Evolutionary conservation across 2,113 vertebrate species (phyloP).

Genomic region (Meles meles): DNA sequence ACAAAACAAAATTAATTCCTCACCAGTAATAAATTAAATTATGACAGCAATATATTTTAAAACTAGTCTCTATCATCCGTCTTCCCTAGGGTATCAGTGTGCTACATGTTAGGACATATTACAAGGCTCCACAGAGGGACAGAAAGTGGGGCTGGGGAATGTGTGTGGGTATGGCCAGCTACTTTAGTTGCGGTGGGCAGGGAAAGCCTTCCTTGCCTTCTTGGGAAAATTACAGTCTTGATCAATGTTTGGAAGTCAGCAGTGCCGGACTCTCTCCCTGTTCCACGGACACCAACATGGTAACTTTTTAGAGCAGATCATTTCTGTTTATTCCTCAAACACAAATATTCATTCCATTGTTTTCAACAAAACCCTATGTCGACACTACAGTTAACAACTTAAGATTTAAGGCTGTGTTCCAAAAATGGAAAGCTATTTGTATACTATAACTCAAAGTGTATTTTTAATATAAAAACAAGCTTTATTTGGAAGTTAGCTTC

Average conservation of each 20-base stretch:
- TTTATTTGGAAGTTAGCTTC: conserved; percentile 3
- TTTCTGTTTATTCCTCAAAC: conserved; percentile 3
- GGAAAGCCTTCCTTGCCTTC: not conserved
- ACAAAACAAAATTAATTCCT: conserved; percentile 13
- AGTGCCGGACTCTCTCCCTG: not conserved
- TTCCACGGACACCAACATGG: not conserved
- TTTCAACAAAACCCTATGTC: conserved; percentile 11
- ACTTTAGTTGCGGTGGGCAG: not conserved
- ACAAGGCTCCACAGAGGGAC: not conserved
- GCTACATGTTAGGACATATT: not conserved
- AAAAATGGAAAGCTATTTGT: conserved; percentile 13
- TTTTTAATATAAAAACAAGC: conserved; percentile 17
- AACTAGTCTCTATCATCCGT: not conserved
- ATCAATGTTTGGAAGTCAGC: not conserved
- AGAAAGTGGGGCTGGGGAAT: rapidly evolving
- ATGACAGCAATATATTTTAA: not conserved
- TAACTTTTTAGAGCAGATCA: not conserved
- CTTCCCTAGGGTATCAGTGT: not conserved
- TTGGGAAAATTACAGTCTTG: not conserved
- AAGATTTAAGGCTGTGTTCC: not conserved
- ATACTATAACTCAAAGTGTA: not conserved
- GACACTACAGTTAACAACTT: not conserved
- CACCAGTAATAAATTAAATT: not conserved
- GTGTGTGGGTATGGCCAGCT: not conserved
- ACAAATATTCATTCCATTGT: conserved; percentile 5